These are phyloP conservation scores for Holcopasites calliopsidis DNA, from an alignment of 1,140 invertebrate genomes.

Conservation along the genomic window DNA sequence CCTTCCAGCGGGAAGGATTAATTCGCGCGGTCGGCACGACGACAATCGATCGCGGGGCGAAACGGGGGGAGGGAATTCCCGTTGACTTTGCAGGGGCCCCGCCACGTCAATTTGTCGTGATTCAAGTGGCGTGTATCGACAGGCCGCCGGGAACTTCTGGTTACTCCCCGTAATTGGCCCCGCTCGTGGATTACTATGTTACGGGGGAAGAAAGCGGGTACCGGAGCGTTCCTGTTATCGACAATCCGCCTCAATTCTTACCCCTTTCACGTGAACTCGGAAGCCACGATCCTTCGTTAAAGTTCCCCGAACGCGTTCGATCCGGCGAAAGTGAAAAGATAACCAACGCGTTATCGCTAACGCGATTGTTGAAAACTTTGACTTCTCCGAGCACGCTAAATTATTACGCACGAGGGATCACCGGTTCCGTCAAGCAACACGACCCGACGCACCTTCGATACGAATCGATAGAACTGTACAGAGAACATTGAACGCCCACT, in stretches of 20 bases:
- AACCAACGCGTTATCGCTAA: not conserved
- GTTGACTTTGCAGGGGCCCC: conserved; percentile 26
- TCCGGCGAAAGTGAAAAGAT: not conserved
- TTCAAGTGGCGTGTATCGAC: conserved; percentile 45
- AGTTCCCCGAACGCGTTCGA: not conserved
- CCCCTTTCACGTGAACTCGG: too few species aligned
- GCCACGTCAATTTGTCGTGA: conserved; percentile 46
- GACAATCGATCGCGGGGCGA: conserved; percentile 36
- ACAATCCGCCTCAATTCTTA: conserved; percentile 7
- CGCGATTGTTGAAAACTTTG: too few species aligned
- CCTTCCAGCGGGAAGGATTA: conserved; percentile 24
- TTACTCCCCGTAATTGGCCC: conserved; percentile 46
- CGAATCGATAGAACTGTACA: too few species aligned
- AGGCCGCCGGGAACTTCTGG: conserved; percentile 35
- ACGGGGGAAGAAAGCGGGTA: conserved; percentile 33
- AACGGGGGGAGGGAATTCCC: conserved; percentile 52
- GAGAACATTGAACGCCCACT: not conserved
- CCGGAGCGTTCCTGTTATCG: conserved; percentile 23
- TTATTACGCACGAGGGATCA: too few species aligned
- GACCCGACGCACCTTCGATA: too few species aligned
- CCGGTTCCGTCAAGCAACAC: too few species aligned
- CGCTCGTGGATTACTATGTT: conserved; percentile 53
- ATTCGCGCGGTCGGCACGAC: conserved; percentile 25
- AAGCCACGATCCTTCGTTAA: not conserved
- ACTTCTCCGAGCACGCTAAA: too few species aligned